These are phyloP conservation scores for Dryocosmus kuriphilus DNA, from an alignment of 2,888 invertebrate genomes.

Conservation along the genomic window DNA sequence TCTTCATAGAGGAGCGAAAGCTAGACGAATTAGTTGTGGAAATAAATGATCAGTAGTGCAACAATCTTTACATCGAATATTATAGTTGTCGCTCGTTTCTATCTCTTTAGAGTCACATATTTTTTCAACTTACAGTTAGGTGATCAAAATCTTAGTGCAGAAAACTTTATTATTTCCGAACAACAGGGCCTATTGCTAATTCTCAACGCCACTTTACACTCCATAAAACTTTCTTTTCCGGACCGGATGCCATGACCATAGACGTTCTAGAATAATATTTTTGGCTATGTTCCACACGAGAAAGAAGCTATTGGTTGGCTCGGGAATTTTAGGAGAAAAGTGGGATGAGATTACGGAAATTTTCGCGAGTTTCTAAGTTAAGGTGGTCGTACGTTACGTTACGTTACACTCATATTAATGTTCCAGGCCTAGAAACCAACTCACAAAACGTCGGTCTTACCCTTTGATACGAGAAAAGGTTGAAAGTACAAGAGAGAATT, in stretches of 20 bases:
- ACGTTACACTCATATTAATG: conserved; percentile 49
- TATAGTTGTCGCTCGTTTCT: no score
- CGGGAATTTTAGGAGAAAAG: neutral
- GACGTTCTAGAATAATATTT: conserved; percentile 56
- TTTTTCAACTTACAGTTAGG: no score
- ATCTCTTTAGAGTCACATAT: no score
- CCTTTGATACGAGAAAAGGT: neutral
- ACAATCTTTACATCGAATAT: no score
- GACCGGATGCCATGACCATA: conserved; percentile 53
- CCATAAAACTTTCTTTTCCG: conserved; percentile 47
- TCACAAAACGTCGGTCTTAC: conserved; percentile 3
- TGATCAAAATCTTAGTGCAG: no score
- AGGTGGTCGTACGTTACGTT: conserved; percentile 54
- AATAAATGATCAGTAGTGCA: no score
- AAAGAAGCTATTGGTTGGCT: neutral
- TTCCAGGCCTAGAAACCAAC: conserved; percentile 45
- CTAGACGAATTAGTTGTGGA: no score
- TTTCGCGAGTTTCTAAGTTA: conserved; percentile 49
- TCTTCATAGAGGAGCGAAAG: no score
- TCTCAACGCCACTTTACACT: conserved; percentile 33
- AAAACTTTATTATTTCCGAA: no score
- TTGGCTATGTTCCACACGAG: conserved; percentile 49
- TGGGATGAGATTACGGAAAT: conserved; percentile 47
- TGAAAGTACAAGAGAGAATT: conserved; percentile 21
- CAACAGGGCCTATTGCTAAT: no score